Evolutionary conservation across 92 coral and sea anemone species (phyloP), one percentile per base, ranked within the genome.

Genomic region (Bergia sp.): DNA sequence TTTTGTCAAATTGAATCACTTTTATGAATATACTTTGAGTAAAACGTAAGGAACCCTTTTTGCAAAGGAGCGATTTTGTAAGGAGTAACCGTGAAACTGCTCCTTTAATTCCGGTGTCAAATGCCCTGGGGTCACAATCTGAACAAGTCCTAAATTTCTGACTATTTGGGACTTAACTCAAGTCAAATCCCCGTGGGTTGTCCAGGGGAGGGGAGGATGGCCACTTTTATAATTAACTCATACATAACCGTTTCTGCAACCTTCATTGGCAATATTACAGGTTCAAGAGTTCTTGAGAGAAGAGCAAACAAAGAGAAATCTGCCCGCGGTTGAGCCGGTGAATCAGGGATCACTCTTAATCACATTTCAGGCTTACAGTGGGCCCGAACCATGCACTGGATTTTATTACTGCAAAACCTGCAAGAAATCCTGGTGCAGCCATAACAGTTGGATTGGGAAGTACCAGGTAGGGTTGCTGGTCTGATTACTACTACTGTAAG

Each of bases 341-440:
- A 90, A 90, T 55, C 66, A 85, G 73, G 92, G 92, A 37, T 44
- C 92, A 18, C 67, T 90, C 20, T 72, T 89, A 72, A 44, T 89
- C 3, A 89, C 91, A 4, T 89, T 74, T 82, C 57, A 89, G 50
- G 71, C 85, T 18, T 89, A 89, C 74, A 80, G 45, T 12, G 86
- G 81, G 8, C 38, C 69, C 15, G 77, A 39, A 38, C 80, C 86
- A 20, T 90, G 92, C 77, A 75, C 36, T 85, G 92, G 89, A n/a
- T 74, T 75, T 44, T 90, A 90, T 39, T 86, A 86, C 86, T 90
- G 92, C 44, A 82, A 40, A 21, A 61, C 9, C 4, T 82, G 77
- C 47, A 82, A 61, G 40, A 82, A 66, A 11, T 82, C 86, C 40
- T 82, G 86, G 86, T 65, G 76, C 57, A 82, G 86, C 29, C 40